Percentiles rank a stretch among this genome's conserved stretches.
phyloP scores from a whole-genome alignment of 2,113 vertebrate species.

The Mustela lutreola region DNA sequence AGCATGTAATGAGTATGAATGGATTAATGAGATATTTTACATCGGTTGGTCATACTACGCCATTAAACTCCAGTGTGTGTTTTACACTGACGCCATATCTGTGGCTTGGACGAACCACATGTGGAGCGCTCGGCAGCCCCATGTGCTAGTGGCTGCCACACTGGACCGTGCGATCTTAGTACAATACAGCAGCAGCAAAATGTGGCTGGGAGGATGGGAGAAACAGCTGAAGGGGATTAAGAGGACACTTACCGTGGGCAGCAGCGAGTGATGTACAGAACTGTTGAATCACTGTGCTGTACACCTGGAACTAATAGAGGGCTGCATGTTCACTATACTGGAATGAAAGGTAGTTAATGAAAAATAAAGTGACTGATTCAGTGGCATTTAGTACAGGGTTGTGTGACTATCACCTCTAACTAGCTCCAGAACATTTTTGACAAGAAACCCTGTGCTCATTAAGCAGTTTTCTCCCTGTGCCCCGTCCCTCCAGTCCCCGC shows the following conservation, averaged over 20 bases:
- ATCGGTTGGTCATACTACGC: neutral
- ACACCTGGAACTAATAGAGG: neutral
- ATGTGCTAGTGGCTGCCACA: neutral
- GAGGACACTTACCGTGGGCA: neutral
- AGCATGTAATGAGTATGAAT: neutral
- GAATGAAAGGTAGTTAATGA: neutral
- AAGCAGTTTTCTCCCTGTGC: neutral
- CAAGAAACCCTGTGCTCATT: neutral
- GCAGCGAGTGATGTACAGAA: neutral
- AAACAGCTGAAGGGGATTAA: neutral
- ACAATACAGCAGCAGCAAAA: neutral
- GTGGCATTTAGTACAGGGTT: neutral
- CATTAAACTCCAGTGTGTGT: neutral
- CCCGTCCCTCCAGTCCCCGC: neutral
- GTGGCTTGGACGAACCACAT: neutral
- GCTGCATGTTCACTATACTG: neutral
- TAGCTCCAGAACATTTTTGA: neutral
- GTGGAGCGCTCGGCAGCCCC: neutral
- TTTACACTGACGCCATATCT: neutral
- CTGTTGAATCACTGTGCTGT: neutral
- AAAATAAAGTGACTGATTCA: neutral
- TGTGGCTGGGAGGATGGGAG: neutral
- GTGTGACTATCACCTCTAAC: neutral
- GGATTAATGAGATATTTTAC: neutral
- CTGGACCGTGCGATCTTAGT: neutral